These are phyloP conservation scores for Drosophila sordidula DNA, from an alignment of 2,888 invertebrate genomes.

Conservation along the genomic window DNA sequence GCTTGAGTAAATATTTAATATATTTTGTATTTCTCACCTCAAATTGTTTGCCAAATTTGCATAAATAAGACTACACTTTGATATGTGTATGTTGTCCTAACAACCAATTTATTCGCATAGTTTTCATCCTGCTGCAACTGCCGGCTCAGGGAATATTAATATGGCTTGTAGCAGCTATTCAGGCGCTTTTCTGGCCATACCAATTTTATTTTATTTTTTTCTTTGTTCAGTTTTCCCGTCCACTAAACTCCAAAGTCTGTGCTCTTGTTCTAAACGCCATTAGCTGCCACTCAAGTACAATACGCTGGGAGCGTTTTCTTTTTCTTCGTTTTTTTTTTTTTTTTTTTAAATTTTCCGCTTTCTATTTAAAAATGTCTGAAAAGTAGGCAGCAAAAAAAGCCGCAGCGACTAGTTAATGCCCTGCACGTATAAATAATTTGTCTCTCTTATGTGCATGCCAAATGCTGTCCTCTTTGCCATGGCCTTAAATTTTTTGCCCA, in stretches of 20 bases:
- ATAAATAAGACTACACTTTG: neutral
- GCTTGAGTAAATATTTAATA: too few species aligned
- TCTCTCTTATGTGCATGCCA: neutral
- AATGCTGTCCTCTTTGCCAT: neutral
- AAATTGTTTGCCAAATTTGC: neutral
- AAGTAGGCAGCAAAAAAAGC: neutral
- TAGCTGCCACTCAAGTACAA: conserved; percentile 39
- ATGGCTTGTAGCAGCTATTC: conserved; percentile 13
- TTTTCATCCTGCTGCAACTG: conserved; percentile 2
- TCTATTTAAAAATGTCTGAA: neutral
- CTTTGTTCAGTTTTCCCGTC: neutral
- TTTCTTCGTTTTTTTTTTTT: neutral
- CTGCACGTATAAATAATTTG: neutral
- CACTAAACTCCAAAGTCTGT: neutral
- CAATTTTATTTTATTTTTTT: neutral
- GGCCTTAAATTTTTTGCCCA: neutral
- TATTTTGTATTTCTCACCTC: too few species aligned
- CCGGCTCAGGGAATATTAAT: neutral
- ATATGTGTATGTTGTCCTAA: neutral
- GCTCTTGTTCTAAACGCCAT: conserved; percentile 6
- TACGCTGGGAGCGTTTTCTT: conserved; percentile 12
- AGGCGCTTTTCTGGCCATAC: conserved; percentile 4
- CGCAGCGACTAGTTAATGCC: neutral
- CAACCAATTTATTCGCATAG: conserved; percentile 8
- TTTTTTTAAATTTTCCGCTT: conserved; percentile 21